phyloP scores from a whole-genome alignment of 2,797 vertebrate genomes.

The Menidia menidia region DNA sequence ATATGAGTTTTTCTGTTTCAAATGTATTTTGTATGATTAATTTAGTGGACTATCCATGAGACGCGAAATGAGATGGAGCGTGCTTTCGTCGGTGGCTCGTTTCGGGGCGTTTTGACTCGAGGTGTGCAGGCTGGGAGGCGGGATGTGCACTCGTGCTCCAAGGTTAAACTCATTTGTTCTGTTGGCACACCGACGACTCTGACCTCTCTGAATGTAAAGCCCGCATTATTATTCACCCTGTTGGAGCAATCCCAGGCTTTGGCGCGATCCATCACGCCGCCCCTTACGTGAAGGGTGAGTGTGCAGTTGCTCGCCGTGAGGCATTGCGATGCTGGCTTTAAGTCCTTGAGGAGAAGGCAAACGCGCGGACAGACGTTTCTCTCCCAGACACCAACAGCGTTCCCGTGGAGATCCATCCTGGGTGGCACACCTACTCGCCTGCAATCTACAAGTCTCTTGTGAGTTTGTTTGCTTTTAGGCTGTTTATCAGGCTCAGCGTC shows the following conservation, averaged over 20 bases:
- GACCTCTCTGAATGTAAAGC: conserved; percentile 68
- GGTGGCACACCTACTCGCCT: conserved; percentile 33
- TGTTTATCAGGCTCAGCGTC: conserved; percentile 22
- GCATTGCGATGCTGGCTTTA: conserved; percentile 41
- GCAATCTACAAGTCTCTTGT: conserved; percentile 41
- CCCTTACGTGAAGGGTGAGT: conserved; percentile 39
- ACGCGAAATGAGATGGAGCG: conserved; percentile 25
- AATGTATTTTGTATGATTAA: conserved; percentile 42
- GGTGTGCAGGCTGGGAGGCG: conserved; percentile 40
- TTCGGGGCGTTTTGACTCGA: conserved; percentile 4
- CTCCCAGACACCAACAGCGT: conserved; percentile 44
- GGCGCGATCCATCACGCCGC: conserved; percentile 65
- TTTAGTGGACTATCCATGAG: conserved; percentile 44
- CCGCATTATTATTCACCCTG: conserved; percentile 55
- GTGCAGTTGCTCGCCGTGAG: conserved; percentile 27
- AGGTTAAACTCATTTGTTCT: conserved; percentile 75
- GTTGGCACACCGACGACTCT: conserved; percentile 58
- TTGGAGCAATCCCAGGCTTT: conserved; percentile 44
- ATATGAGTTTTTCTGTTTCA: conserved; percentile 48
- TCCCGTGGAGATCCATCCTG: conserved; percentile 40
- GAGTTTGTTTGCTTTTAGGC: conserved; percentile 44
- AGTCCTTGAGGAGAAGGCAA: conserved; percentile 58
- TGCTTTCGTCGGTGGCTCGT: conserved; percentile 44
- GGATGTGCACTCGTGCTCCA: conserved; percentile 36
- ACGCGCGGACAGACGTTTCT: conserved; percentile 36